phyloP scores from a whole-genome alignment of 2,888 invertebrate genomes.

The Ennomos fuscantarius region DNA sequence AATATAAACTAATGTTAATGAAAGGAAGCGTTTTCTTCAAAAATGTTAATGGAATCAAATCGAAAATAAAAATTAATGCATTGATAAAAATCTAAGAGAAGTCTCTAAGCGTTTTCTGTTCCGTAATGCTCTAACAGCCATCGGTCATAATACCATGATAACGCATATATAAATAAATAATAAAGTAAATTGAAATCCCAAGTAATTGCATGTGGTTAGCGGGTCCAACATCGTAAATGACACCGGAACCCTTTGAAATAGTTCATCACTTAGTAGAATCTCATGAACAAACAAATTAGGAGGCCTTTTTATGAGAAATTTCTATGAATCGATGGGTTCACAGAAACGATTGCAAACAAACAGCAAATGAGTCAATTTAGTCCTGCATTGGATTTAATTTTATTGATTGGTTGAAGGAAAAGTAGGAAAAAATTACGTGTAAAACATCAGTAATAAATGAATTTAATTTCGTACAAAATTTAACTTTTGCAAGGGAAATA shows the following conservation, averaged over 20 bases:
- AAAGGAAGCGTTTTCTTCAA: too few relatives aligned
- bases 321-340: slow-evolving; percentile 2
- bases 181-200: slow-evolving; percentile 82
- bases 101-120: slow-evolving; percentile 54
- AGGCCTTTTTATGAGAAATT: slow-evolving; percentile 10
- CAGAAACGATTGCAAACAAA: not conserved
- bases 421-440: not conserved
- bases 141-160: slow-evolving; percentile 75
- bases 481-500: too few relatives aligned
- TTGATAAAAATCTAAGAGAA: slow-evolving; percentile 11
- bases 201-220: slow-evolving; percentile 63
- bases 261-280: slow-evolving; percentile 51
- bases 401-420: slow-evolving; percentile 1
- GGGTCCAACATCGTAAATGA: slow-evolving; percentile 70
- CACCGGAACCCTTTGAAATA: slow-evolving; percentile 73
- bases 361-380: slow-evolving; percentile 1
- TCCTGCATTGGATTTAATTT: not conserved
- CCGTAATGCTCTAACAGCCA: slow-evolving; percentile 49
- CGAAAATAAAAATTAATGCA: not conserved
- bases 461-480: too few relatives aligned
- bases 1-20: too few relatives aligned
- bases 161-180: slow-evolving; percentile 84
- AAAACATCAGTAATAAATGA: too few relatives aligned
- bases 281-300: slow-evolving; percentile 55
- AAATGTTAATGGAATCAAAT: too few relatives aligned